Percentiles rank a stretch among this genome's conserved stretches.
phyloP scores from a whole-genome alignment of 2,888 invertebrate genomes.

The Cordilura impudica region DNA sequence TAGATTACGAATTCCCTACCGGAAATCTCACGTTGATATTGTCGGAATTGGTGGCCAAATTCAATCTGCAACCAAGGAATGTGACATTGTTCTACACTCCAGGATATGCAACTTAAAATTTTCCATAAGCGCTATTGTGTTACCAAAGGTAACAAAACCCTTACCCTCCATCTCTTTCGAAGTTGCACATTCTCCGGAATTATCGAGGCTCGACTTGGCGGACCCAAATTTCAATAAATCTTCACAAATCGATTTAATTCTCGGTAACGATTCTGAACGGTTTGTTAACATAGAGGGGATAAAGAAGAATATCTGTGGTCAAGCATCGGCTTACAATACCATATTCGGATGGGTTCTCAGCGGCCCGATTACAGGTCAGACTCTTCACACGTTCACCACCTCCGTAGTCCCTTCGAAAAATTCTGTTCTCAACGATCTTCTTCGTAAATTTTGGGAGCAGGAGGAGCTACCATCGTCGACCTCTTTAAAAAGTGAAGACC shows the following conservation, averaged over 20 bases:
- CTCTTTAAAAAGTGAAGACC: background rate
- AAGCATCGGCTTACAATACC: too few species aligned
- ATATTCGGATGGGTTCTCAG: conserved; percentile 5
- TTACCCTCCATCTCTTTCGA: background rate
- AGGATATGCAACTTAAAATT: background rate
- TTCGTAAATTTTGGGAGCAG: conserved; percentile 23
- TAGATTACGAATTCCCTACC: too few species aligned
- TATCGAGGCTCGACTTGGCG: background rate
- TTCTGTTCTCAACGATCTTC: background rate
- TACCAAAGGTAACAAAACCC: conserved; percentile 1
- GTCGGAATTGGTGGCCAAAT: too few species aligned
- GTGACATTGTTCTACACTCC: background rate
- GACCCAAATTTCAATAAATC: conserved; percentile 7
- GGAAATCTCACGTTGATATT: too few species aligned
- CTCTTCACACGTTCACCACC: background rate
- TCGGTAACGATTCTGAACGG: too few species aligned
- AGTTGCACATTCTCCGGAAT: background rate
- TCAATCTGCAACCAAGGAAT: background rate
- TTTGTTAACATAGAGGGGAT: too few species aligned
- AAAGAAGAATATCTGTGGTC: too few species aligned
- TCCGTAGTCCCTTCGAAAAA: background rate
- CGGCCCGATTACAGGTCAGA: background rate
- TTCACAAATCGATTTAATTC: too few species aligned
- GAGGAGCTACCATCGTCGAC: background rate
- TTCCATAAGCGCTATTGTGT: background rate